phyloP scores from a whole-genome alignment of 1,140 invertebrate species.

The Hyles vespertilio region DNA sequence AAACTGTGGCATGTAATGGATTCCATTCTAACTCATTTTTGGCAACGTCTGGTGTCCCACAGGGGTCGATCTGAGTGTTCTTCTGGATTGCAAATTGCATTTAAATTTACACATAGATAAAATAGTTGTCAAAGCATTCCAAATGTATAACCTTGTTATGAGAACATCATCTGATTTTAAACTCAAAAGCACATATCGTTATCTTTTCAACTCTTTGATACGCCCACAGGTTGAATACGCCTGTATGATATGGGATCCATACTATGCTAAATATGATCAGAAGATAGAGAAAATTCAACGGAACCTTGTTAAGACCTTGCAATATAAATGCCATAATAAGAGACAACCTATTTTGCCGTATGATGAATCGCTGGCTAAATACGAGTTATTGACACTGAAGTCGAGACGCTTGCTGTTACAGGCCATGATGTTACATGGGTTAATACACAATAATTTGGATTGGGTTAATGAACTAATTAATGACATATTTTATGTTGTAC shows the following conservation, averaged over 20 bases:
- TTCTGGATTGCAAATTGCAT: no score
- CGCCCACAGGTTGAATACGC: slow-evolving; percentile 8
- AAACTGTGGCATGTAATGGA: no score
- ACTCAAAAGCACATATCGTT: slow-evolving; percentile 18
- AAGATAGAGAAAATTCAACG: slow-evolving; percentile 3
- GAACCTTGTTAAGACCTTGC: neutral
- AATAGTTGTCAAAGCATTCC: no score
- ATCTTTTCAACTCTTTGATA: slow-evolving; percentile 3
- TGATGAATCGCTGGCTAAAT: neutral
- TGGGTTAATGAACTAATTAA: neutral
- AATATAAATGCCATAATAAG: slow-evolving; percentile 4
- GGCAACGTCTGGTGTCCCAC: no score
- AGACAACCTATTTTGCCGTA: neutral
- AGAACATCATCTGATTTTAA: no score
- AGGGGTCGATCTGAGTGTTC: no score
- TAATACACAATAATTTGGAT: slow-evolving; percentile 3
- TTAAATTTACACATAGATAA: no score
- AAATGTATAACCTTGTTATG: no score
- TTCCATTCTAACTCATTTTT: no score
- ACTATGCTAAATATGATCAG: slow-evolving; percentile 6
- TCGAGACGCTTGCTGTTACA: neutral
- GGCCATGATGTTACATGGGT: slow-evolving; percentile 4
- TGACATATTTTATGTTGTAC: neutral
- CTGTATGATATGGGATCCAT: slow-evolving; percentile 8
- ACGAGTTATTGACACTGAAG: neutral